A percentile compares a stretch with the other conserved stretches of the same genome.
These are phyloP conservation scores for Ochropleura leucogaster DNA, from an alignment of 2,888 invertebrate species.

Conservation along the genomic window DNA sequence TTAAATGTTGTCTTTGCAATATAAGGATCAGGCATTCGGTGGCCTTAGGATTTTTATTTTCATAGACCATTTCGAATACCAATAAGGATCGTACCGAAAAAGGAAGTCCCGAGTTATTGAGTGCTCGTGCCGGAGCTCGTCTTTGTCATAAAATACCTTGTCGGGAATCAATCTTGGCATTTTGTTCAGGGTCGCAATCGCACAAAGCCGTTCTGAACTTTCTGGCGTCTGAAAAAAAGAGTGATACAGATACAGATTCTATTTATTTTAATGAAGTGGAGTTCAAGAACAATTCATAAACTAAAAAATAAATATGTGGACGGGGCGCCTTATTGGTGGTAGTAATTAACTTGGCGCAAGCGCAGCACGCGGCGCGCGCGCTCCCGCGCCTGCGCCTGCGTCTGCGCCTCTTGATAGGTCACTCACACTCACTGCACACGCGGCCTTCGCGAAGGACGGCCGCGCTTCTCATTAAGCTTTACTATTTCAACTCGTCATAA, in stretches of 20 bases:
- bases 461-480: slow-evolving; percentile 70
- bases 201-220: slow-evolving; percentile 58
- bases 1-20: slow-evolving; percentile 86
- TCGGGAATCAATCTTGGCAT: slow-evolving; percentile 84
- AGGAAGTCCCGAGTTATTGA: slow-evolving; percentile 78
- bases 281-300: slow-evolving; percentile 81
- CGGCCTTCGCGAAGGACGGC: slow-evolving; percentile 86
- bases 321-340: slow-evolving; percentile 86
- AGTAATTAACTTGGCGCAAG: slow-evolving; percentile 86
- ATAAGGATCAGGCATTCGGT: slow-evolving; percentile 86
- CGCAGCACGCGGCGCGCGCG: slow-evolving; percentile 70
- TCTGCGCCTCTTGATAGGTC: slow-evolving; percentile 76
- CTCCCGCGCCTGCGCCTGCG: slow-evolving; percentile 31
- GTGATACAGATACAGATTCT: slow-evolving; percentile 71
- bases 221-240: slow-evolving; percentile 72
- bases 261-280: slow-evolving; percentile 78
- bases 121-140: slow-evolving; percentile 79
- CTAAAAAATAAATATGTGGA: slow-evolving; percentile 85
- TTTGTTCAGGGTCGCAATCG: slow-evolving; percentile 80
- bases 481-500: slow-evolving; percentile 52
- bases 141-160: slow-evolving; percentile 81
- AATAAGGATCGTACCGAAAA: slow-evolving; percentile 84
- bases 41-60: slow-evolving; percentile 86
- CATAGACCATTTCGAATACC: slow-evolving; percentile 81
- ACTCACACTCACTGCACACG: slow-evolving; percentile 80